Percentiles rank a stretch among this genome's conserved stretches.
Evolutionary conservation across 2,797 vertebrate species (phyloP).

Genomic region (Florisuga fusca): DNA sequence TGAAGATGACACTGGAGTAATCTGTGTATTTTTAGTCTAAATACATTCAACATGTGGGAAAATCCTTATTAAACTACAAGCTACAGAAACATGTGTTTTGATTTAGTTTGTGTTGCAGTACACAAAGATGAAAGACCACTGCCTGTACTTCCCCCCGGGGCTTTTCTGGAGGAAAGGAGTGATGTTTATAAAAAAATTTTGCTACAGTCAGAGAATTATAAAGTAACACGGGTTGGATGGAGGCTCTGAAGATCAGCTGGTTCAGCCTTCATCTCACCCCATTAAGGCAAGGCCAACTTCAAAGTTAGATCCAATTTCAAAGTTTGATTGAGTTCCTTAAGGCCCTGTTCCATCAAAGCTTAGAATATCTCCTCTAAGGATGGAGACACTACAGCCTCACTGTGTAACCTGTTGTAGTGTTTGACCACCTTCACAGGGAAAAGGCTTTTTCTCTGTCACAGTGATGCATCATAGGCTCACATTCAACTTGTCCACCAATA

Average conservation of each 20-base stretch:
- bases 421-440: not conserved
- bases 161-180: not conserved
- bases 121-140: slow-evolving; percentile 28
- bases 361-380: not conserved
- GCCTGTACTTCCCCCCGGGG: not conserved
- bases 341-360: not conserved
- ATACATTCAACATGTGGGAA: slow-evolving; percentile 31
- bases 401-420: not conserved
- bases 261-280: not conserved
- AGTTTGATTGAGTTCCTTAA: not conserved
- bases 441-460: not conserved
- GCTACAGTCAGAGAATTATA: slow-evolving; percentile 14
- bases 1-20: slow-evolving; percentile 18
- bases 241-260: not conserved
- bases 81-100: slow-evolving; percentile 54
- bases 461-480: not conserved
- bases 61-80: slow-evolving; percentile 41
- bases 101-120: slow-evolving; percentile 18
- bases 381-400: not conserved
- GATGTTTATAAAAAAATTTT: not conserved
- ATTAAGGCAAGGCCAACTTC: slow-evolving; percentile 15
- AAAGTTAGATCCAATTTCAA: not conserved
- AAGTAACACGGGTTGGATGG: not conserved
- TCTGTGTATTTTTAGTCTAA: slow-evolving; percentile 26
- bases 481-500: not conserved